Evolutionary conservation across 2,113 vertebrate species (phyloP), one percentile per base, ranked within the genome.

Genomic region (Oryzias curvinotus): DNA sequence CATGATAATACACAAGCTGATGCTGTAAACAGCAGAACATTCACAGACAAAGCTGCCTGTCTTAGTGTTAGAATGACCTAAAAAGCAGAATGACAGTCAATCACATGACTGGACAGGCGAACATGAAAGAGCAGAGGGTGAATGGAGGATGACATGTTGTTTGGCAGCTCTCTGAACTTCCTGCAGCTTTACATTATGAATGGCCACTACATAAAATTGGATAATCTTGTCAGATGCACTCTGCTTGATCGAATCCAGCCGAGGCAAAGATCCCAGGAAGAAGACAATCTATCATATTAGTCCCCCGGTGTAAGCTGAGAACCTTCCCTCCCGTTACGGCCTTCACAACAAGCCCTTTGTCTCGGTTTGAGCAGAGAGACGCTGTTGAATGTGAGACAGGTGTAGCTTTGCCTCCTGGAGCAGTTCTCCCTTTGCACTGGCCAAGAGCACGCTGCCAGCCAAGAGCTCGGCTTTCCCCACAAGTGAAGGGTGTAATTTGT

Each of bases 401-500:
- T 80, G 76, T 83, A 73, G 36, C 76, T 78, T 81, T 65, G 62
- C 81, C 75, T 76, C 76, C 66, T 57, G 52, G 17, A 77, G 55
- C 57, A 57, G 66, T 64, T 81, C 75, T 62, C 42, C 21, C 62
- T 56, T 58, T 16, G 8, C 5, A 30, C 25, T 2, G 0, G 71
- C 70, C 71, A 82, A 78, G 36, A 75, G 43, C 50, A 21, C 25
- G 52, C 47, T 62, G 52, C 43, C 49, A 18, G 70, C 75, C 72
- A 70, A 77, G 60, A 57, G 51, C 65, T 75, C 19, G 19, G 51
- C 57, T 56, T 69, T 73, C 65, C 65, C 72, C 42, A 3, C 65
- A 72, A 82, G 64, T 62, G 78, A 77, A 74, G 73, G 80, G 54
- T 85, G 78, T 81, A 74, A 88, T 86, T 86, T 82, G 78, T 85